Base-by-base conservation (phyloP, 1,140 invertebrate genomes). In the Trissolcus basalis region DNA sequence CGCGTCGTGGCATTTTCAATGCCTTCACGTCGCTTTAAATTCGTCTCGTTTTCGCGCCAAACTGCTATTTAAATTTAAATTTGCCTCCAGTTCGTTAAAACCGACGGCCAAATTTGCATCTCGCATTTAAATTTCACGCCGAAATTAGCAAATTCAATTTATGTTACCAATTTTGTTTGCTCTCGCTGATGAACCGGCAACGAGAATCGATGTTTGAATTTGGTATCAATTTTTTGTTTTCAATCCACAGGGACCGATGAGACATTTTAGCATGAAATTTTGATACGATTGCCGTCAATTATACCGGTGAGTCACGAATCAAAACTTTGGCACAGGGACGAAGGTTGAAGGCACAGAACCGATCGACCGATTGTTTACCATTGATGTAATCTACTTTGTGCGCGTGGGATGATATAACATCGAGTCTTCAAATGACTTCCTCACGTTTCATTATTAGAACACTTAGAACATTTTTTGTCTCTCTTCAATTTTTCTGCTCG, bases 1-100 rank as follows among this genome's bases (percentile, higher is more conserved):
- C 71, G 63, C 71, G 54, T 56, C 63, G 56, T 63, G 63, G 53
- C 55, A 68, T 68, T 74, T 61, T 63, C 19, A 58, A 67, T 61
- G 51, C 35, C 13, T 35, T 49, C 67, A 50, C 14, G 43, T 55
- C 27, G 19, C n/a, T 36, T 47, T 39, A 39, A 56, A 43, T 36
- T 6, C 9, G 44, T 36, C 7, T 14, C 35, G 41, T 48, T 51
- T 68, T 50, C 54, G 4, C 55, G 58, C 14, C 27, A 39, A 61
- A 45, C 32, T 43, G 47, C 5, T 33, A 35, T 51, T 56, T 48
- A 54, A 39, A 64, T 65, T 55, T 45, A 56, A 54, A 63, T 53
- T 54, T 64, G 41, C 39, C 32, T 11, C 50, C 43, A 48, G 4
- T 44, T 61, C 14, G 59, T 13, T 14, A 50, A 50, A 43, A 55